Evolutionary conservation across 2,888 invertebrate genomes (phyloP).

Genomic region (Cephus spinipes): DNA sequence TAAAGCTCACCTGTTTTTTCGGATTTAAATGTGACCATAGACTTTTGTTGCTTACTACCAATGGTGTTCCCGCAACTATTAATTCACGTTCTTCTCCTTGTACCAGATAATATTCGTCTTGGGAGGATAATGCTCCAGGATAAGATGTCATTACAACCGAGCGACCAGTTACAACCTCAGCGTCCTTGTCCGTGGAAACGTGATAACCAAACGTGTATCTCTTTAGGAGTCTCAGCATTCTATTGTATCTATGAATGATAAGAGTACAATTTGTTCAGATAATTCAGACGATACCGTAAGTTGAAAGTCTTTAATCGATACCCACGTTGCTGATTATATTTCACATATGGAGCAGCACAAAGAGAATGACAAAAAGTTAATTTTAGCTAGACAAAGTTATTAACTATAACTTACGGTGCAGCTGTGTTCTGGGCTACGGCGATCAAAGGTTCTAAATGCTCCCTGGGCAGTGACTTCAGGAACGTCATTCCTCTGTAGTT

Average conservation of each 20-base stretch:
- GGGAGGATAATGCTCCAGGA: slow-evolving; percentile 84
- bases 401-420: slow-evolving; percentile 70
- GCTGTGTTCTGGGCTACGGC: slow-evolving; percentile 86
- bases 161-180: slow-evolving; percentile 73
- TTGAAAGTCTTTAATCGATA: not conserved
- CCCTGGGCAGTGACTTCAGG: slow-evolving; percentile 49
- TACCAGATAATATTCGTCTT: slow-evolving; percentile 85
- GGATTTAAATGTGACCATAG: slow-evolving; percentile 79
- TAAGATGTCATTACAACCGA: slow-evolving; percentile 85
- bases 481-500: slow-evolving; percentile 58
- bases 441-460: slow-evolving; percentile 66
- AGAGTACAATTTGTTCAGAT: not conserved
- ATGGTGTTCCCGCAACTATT: slow-evolving; percentile 81
- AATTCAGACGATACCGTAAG: not conserved
- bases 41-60: slow-evolving; percentile 79
- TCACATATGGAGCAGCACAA: not conserved
- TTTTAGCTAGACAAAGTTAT: not conserved
- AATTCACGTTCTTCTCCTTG: slow-evolving; percentile 69
- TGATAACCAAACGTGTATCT: slow-evolving; percentile 85
- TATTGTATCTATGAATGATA: slow-evolving; percentile 72
- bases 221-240: slow-evolving; percentile 88
- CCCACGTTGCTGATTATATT: not conserved
- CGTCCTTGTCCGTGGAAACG: slow-evolving; percentile 67
- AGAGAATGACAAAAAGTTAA: not conserved
- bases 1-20: slow-evolving; percentile 70